Conservation (phyloP, 2,888 invertebrate genomes). For the Agonopterix heracliana region DNA sequence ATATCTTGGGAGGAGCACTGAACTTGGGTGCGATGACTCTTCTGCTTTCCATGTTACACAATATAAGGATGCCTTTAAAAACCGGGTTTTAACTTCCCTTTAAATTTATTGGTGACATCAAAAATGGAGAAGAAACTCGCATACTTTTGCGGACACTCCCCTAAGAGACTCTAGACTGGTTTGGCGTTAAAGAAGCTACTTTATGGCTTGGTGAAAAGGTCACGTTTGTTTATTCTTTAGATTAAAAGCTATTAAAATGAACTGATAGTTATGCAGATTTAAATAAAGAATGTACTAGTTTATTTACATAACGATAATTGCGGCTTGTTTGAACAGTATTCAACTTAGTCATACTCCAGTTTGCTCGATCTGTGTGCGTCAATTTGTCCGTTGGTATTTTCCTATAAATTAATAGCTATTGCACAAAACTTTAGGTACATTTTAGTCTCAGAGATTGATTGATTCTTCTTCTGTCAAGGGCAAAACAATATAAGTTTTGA, state of each 20-base stretch:
- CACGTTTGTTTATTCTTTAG: too few species aligned
- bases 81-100: neutral
- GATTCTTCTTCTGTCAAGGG: too few species aligned
- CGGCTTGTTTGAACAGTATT: constrained; percentile 1
- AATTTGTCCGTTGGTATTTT: neutral
- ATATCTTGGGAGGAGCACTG: constrained; percentile 48
- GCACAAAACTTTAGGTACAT: too few species aligned
- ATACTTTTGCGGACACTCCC: neutral
- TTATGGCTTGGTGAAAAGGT: too few species aligned
- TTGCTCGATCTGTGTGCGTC: too few species aligned
- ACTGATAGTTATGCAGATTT: constrained; percentile 5
- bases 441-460: too few species aligned
- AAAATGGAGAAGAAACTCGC: constrained; percentile 1
- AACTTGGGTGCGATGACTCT: constrained; percentile 59
- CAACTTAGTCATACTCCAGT: too few species aligned
- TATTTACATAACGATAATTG: constrained; percentile 40
- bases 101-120: neutral
- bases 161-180: neutral
- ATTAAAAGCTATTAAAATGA: neutral
- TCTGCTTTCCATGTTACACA: constrained; percentile 32
- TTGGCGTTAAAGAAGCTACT: constrained; percentile 3
- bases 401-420: neutral
- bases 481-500: too few species aligned
- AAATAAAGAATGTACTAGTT: constrained; percentile 15
- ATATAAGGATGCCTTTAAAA: constrained; percentile 35